A percentile compares a stretch with the other conserved stretches of the same genome.
phyloP scores from a whole-genome alignment of 2,797 vertebrate species.

The Alauda arvensis region DNA sequence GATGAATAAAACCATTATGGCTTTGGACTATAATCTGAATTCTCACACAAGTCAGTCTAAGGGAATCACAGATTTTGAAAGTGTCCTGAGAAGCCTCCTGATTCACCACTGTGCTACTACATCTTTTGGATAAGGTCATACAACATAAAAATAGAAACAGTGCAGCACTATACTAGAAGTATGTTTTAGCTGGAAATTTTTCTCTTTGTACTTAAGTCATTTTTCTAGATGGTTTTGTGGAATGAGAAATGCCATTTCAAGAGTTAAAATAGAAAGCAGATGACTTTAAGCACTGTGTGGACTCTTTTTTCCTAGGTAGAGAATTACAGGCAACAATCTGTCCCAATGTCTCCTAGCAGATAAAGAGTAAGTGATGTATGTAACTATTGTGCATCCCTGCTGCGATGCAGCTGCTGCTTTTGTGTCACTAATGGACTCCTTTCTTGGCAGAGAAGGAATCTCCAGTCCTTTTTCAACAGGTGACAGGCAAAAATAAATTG shows the following conservation, averaged over 20 bases:
- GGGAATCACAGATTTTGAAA: neutral
- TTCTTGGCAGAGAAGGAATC: neutral
- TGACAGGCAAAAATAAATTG: slow-evolving; percentile 38
- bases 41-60: neutral
- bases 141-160: neutral
- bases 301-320: neutral
- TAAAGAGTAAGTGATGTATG: slow-evolving; percentile 10
- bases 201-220: neutral
- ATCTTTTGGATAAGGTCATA: neutral
- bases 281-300: neutral
- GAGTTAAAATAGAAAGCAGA: neutral
- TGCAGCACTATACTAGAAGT: neutral
- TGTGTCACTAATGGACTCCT: slow-evolving; percentile 12
- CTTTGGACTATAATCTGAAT: neutral
- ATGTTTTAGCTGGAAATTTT: neutral
- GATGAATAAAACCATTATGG: neutral
- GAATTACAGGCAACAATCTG: neutral
- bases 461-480: slow-evolving; percentile 32
- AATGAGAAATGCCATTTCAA: neutral
- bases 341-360: neutral
- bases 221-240: neutral
- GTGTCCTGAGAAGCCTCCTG: neutral
- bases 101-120: neutral
- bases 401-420: neutral
- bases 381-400: neutral